Conservation (phyloP, 2,113 vertebrate species). For the Charadrius vociferus region DNA sequence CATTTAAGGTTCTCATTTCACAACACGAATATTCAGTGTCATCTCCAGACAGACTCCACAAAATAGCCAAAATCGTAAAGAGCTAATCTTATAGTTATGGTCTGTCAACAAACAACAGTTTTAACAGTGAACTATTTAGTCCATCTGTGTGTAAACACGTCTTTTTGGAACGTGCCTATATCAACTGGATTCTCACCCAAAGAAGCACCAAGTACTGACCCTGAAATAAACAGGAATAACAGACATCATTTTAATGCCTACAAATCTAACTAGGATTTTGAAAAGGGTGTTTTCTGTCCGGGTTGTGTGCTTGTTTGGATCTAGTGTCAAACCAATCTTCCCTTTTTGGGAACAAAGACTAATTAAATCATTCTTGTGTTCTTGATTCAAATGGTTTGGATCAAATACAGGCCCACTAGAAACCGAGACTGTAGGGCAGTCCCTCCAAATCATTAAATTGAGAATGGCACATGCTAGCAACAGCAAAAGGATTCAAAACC, state of each 20-base stretch:
- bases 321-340: not conserved
- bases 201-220: not conserved
- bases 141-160: accelerated
- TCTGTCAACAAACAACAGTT: not conserved
- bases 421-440: not conserved
- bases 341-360: not conserved
- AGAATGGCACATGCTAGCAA: not conserved
- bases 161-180: not conserved
- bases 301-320: not conserved
- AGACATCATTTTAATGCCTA: not conserved
- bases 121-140: not conserved
- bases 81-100: not conserved
- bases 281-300: not conserved
- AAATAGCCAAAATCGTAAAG: not conserved
- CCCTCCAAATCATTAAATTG: not conserved
- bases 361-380: not conserved
- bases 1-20: not conserved
- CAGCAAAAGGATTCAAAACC: not conserved
- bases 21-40: not conserved
- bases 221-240: not conserved
- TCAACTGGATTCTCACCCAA: not conserved
- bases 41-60: not conserved
- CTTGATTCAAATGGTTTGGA: not conserved
- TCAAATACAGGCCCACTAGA: not conserved
- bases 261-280: not conserved